Evolutionary conservation across 1,140 invertebrate species (phyloP).

Genomic region (Calliopsis andreniformis): DNA sequence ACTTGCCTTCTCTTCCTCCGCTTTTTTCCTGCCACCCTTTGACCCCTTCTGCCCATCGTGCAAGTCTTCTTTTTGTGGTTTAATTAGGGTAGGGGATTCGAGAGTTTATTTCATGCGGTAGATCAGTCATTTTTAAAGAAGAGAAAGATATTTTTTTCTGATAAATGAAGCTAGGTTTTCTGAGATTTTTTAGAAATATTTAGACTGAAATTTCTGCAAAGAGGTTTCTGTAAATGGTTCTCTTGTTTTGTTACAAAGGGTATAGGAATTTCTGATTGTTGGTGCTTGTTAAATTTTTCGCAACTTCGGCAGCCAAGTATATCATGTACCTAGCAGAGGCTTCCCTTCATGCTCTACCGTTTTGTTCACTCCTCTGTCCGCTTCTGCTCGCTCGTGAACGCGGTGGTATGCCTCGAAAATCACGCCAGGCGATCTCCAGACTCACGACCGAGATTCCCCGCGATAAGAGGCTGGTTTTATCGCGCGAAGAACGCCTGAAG

Average conservation of each 20-base stretch:
- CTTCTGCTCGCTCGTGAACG: slow-evolving; percentile 31
- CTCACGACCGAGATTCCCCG: slow-evolving; percentile 54
- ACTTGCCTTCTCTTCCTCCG: slow-evolving; percentile 5
- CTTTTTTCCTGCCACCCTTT: not conserved
- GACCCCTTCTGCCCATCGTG: not conserved
- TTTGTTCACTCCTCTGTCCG: not conserved
- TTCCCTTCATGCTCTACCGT: not conserved
- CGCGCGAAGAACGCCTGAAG: slow-evolving; percentile 38
- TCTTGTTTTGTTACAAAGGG: too few species aligned
- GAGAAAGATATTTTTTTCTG: too few species aligned
- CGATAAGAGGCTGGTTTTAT: slow-evolving; percentile 65
- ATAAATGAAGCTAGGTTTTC: too few species aligned
- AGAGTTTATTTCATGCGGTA: too few species aligned
- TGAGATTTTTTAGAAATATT: too few species aligned
- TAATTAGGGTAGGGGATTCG: not conserved
- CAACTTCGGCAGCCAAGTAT: slow-evolving; percentile 56
- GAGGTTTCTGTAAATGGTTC: too few species aligned
- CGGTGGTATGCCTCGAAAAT: slow-evolving; percentile 59
- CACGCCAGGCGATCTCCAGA: slow-evolving; percentile 61
- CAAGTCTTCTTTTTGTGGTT: not conserved
- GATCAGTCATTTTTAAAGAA: too few species aligned
- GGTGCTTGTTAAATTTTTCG: slow-evolving; percentile 2
- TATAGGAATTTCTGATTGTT: too few species aligned
- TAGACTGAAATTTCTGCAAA: too few species aligned
- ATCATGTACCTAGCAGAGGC: not conserved